Evolutionary conservation across 2,113 vertebrate genomes (phyloP).

Genomic region (Ellobius talpinus): DNA sequence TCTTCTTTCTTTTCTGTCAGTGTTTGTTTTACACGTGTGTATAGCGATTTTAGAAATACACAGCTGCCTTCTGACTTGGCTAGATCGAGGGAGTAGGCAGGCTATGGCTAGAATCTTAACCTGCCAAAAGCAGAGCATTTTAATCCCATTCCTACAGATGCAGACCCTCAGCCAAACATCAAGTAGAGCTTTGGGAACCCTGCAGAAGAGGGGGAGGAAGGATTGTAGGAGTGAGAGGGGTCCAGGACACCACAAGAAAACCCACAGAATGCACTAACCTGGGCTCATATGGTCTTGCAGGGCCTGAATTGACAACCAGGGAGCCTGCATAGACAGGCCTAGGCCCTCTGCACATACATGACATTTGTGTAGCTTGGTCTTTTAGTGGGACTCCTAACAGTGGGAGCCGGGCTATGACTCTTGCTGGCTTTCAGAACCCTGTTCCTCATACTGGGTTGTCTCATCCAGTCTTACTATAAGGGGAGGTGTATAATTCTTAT

Average conservation of each 20-base stretch:
- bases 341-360: not conserved
- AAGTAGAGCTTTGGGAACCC: too few species aligned
- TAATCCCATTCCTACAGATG: slow-evolving; percentile 57
- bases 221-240: not conserved
- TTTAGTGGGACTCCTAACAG: not conserved
- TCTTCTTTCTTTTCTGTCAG: slow-evolving; percentile 48
- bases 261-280: not conserved
- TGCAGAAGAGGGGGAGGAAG: not conserved
- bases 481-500: not conserved
- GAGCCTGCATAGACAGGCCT: not conserved
- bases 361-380: not conserved
- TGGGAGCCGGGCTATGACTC: not conserved
- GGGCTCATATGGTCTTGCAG: not conserved
- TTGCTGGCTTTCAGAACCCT: not conserved
- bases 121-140: slow-evolving; percentile 75
- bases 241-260: not conserved
- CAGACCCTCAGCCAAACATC: not conserved
- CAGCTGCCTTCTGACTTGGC: slow-evolving; percentile 24
- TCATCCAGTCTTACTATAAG: not conserved
- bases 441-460: not conserved
- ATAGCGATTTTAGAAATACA: slow-evolving; percentile 38
- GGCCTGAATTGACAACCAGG: not conserved
- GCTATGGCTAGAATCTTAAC: slow-evolving; percentile 67
- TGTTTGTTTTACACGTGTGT: not conserved
- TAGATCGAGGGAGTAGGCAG: slow-evolving; percentile 41